Conservation (phyloP, 2,888 invertebrate genomes). For the Vanessa cardui region DNA sequence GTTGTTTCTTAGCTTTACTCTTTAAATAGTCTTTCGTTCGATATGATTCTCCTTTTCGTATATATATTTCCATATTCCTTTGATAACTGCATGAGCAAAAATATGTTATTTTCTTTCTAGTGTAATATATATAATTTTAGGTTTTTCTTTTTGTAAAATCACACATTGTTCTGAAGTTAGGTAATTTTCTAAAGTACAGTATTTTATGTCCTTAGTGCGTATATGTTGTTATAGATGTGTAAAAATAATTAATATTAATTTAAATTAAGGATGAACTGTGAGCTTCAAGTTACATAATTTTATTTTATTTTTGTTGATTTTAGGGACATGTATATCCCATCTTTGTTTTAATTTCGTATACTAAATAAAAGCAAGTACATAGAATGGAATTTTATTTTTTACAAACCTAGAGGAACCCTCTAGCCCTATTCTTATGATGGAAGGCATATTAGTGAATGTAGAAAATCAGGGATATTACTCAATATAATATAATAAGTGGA, state of each 20-base stretch:
- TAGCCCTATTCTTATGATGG: too few species aligned
- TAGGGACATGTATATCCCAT: slow-evolving; percentile 2
- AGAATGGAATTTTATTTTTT: slow-evolving; percentile 11
- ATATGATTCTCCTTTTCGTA: too few species aligned
- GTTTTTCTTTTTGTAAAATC: neutral
- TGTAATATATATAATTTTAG: neutral
- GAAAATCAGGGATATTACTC: too few species aligned
- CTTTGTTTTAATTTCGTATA: slow-evolving; percentile 7
- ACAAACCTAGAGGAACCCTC: neutral
- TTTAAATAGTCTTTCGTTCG: too few species aligned
- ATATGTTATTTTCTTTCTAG: neutral
- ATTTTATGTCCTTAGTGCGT: neutral
- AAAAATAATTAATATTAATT: neutral
- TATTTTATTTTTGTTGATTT: slow-evolving; percentile 17
- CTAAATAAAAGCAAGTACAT: slow-evolving; percentile 16
- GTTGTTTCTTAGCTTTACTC: too few species aligned
- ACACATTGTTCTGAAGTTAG: neutral
- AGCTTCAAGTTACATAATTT: slow-evolving; percentile 20
- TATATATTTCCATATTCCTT: neutral
- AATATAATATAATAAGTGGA: too few species aligned
- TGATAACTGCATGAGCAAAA: neutral
- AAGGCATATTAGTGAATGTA: too few species aligned
- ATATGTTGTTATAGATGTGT: neutral
- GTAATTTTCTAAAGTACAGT: slow-evolving; percentile 1
- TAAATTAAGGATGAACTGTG: slow-evolving; percentile 4